Evolutionary conservation across 2,888 invertebrate species (phyloP), one percentile per base, ranked within the genome.

Genomic region (Mesoligia furuncula): DNA sequence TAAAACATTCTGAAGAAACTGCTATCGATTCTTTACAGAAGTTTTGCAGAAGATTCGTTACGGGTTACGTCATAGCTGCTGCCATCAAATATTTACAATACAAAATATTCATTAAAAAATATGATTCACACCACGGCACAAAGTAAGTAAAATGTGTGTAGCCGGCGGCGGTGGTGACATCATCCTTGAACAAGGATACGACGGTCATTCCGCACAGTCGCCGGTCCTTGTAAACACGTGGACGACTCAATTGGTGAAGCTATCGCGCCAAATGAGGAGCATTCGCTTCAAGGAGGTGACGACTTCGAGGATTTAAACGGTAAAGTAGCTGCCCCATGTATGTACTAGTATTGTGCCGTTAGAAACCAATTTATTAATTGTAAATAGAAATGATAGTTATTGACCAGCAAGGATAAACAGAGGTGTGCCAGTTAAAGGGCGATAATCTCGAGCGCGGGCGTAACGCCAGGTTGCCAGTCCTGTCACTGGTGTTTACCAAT

Each of bases 391-490:
- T 79, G 61, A 57, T 78, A 75, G 73, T 78, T 77, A 69, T 72
- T 78, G 59, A 76, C 76, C 66, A 82, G 81, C 89, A 89, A 91
- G 90, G 88, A 91, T 92, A 91, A 89, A 87, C 87, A 90, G 79
- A 86, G 82, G 79, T 90, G 92, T 86, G 88, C 92, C 86, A 93
- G 85, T 92, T 93, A 90, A 72, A 91, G 91, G 89, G 81, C 91
- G 91, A 92, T 93, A 93, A 93, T 92, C 91, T 88, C 70, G 59
- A 71, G 59, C 69, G 65, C 76, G 45, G 65, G 62, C 48, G 65
- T 42, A 51, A 45, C 83, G 79, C 77, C 75, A 79, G 78, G 75
- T 69, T 81, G 69, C 77, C 76, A 77, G 66, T 51, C 42, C 79
- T 77, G 69, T 80, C 82, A 64, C 66, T 42, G 36, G 20, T 83